phyloP scores from a whole-genome alignment of 2,797 vertebrate genomes.

The Prionace glauca region DNA sequence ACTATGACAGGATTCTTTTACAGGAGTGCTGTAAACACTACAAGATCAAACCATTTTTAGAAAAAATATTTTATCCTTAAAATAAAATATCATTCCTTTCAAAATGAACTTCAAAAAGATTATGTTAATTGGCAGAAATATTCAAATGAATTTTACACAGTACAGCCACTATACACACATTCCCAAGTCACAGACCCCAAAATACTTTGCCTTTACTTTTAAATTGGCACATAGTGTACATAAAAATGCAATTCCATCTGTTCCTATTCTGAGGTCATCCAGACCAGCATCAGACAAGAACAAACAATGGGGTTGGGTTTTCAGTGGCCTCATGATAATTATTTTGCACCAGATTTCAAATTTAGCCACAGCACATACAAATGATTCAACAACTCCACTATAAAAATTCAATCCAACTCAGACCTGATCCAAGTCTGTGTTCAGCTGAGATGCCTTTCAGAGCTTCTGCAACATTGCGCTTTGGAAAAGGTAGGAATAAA shows the following conservation, averaged over 20 bases:
- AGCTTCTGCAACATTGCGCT: background rate
- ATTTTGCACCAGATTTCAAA: background rate
- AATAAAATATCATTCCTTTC: background rate
- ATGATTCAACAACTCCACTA: background rate
- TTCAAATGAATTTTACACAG: background rate
- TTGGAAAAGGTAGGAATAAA: background rate
- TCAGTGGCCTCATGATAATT: background rate
- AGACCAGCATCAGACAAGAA: background rate
- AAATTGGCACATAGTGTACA: background rate
- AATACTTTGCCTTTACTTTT: background rate
- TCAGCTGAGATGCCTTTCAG: background rate
- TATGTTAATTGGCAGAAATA: background rate
- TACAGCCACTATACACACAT: background rate
- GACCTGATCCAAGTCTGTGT: background rate
- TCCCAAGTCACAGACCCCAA: background rate
- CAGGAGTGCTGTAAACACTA: background rate
- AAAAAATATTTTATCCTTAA: background rate
- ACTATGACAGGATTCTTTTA: background rate
- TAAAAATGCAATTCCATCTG: background rate
- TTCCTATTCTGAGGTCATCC: background rate
- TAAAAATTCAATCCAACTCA: background rate
- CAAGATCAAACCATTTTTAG: background rate
- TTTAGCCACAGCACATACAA: background rate
- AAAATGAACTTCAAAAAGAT: background rate
- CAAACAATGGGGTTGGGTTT: too few species aligned